Conservation (phyloP, 2,113 vertebrate species). For the Aspiorhynchus laticeps region DNA sequence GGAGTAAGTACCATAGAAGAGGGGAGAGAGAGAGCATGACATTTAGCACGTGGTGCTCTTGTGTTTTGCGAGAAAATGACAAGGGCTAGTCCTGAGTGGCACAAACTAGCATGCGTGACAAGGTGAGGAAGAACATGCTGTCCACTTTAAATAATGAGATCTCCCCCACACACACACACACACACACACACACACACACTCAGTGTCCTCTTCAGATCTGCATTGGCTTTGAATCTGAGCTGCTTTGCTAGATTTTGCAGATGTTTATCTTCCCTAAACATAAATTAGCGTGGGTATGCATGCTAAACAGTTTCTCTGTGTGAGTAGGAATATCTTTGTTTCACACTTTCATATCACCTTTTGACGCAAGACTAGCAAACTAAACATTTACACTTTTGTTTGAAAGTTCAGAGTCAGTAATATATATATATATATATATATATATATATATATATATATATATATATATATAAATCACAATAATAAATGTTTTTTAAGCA, state of each 20-base stretch:
- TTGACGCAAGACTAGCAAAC: not conserved
- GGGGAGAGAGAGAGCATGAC: constrained; percentile 44
- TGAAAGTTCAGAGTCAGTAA: not conserved
- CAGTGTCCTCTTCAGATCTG: not conserved
- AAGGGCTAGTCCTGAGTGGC: constrained; percentile 19
- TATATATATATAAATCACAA: too few species aligned
- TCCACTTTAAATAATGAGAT: constrained; percentile 8
- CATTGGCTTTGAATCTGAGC: not conserved
- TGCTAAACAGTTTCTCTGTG: not conserved
- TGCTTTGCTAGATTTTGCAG: not conserved
- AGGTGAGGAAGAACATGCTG: constrained; percentile 36
- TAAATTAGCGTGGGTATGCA: not conserved
- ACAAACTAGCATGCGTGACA: constrained; percentile 30
- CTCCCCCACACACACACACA: not conserved
- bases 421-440: too few species aligned
- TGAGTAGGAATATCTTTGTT: not conserved
- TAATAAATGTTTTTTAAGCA: too few species aligned
- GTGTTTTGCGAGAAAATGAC: constrained; percentile 25
- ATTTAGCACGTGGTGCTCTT: constrained; percentile 50
- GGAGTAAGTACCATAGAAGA: not conserved
- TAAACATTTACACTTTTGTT: not conserved
- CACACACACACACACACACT: not conserved
- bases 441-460: too few species aligned
- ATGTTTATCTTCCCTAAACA: constrained; percentile 8
- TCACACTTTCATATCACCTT: not conserved